Conservation (phyloP, 2,113 vertebrate genomes). For the Onychostruthus taczanowskii region DNA sequence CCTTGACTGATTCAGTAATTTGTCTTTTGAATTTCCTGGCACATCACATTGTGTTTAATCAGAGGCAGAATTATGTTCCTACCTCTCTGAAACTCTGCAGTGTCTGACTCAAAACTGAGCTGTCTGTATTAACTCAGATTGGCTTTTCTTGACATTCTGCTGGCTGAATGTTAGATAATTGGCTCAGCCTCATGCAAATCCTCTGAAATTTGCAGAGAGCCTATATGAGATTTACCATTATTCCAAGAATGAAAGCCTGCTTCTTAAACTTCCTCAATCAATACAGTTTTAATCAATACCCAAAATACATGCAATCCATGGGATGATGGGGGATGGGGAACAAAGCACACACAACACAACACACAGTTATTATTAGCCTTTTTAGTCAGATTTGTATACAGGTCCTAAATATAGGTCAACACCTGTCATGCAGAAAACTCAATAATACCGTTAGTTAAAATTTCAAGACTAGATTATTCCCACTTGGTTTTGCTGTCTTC, state of each 20-base stretch:
- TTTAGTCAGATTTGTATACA: neutral
- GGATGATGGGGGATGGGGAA: too few relatives aligned
- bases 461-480: neutral
- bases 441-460: neutral
- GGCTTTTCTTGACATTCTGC: neutral
- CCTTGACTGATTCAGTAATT: neutral
- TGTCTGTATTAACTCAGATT: neutral
- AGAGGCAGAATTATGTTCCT: neutral
- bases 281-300: neutral
- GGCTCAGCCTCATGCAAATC: conserved; percentile 9
- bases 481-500: neutral
- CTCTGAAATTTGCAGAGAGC: neutral
- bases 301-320: neutral
- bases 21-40: neutral
- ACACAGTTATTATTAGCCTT: neutral
- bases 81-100: neutral
- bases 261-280: neutral
- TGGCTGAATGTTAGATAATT: conserved; percentile 15
- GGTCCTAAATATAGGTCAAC: neutral
- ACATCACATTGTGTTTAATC: neutral
- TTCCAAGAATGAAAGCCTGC: neutral
- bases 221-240: neutral
- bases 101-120: neutral
- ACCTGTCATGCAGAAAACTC: neutral
- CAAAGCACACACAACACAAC: neutral